Percentiles rank a stretch among this genome's conserved stretches.
Evolutionary conservation across 1,140 invertebrate genomes (phyloP).

Genomic region (Mactra quadrangularis): DNA sequence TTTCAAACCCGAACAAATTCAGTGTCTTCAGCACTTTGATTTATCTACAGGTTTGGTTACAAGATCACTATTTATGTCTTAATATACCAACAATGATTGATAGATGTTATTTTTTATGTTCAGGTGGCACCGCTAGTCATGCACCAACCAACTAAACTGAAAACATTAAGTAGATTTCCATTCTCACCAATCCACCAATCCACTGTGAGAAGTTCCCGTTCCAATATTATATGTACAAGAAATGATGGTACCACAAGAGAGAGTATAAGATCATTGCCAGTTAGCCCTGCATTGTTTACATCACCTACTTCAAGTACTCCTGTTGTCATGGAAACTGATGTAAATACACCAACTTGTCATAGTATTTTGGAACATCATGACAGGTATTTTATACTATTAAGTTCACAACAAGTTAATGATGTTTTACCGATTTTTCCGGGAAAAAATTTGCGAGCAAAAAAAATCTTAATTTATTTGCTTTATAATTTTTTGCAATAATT

Average conservation of each 20-base stretch:
- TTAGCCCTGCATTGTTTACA: constrained; percentile 32
- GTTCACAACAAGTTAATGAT: not conserved
- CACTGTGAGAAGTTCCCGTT: not conserved
- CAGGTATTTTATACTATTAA: not conserved
- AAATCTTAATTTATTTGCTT: not conserved
- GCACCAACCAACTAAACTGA: not conserved
- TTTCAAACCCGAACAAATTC: too few relatives aligned
- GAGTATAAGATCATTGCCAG: constrained; percentile 8
- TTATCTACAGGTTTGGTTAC: not conserved
- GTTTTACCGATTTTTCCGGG: not conserved
- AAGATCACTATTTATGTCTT: not conserved
- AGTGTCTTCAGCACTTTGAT: not conserved
- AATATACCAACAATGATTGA: not conserved
- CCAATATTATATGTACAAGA: not conserved
- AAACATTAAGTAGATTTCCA: not conserved
- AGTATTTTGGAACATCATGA: constrained; percentile 27
- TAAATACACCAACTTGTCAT: constrained; percentile 23
- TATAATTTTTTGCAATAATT: not conserved
- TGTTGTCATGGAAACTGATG: not conserved
- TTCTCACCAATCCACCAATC: constrained; percentile 17
- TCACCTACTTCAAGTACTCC: constrained; percentile 27
- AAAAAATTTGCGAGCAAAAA: too few relatives aligned
- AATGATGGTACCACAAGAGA: too few relatives aligned
- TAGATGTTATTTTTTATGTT: not conserved
- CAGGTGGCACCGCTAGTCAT: not conserved